phyloP scores from a whole-genome alignment of 2,888 invertebrate species.

The Brachyptera risi region DNA sequence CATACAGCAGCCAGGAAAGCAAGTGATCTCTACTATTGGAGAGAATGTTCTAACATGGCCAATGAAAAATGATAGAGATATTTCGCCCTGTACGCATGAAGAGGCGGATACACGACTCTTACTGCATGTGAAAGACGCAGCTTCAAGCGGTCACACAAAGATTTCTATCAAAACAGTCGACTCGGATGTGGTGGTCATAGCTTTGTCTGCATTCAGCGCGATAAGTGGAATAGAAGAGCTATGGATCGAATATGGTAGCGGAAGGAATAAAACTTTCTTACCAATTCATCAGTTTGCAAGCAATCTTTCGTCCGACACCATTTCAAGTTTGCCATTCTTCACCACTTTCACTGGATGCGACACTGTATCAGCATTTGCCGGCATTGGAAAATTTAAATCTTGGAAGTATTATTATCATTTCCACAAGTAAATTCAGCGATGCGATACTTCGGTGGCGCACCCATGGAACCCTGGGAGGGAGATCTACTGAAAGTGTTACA shows the following conservation, averaged over 20 bases:
- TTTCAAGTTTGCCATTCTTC: background rate
- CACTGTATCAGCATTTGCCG: constrained; percentile 10
- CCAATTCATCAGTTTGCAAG: background rate
- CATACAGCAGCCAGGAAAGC: background rate
- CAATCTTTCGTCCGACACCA: background rate
- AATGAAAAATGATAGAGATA: background rate
- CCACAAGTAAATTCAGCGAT: background rate
- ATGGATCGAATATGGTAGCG: constrained; percentile 19
- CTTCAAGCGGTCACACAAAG: constrained; percentile 1
- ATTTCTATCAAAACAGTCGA: constrained; percentile 12
- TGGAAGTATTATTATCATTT: constrained; percentile 8
- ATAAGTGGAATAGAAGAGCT: constrained; percentile 7
- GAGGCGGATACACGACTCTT: constrained; percentile 18
- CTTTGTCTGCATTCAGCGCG: background rate
- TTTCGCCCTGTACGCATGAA: constrained; percentile 12
- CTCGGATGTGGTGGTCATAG: constrained; percentile 18
- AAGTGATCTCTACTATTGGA: background rate
- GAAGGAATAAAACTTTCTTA: constrained; percentile 4
- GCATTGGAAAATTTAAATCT: constrained; percentile 16
- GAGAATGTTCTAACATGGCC: background rate
- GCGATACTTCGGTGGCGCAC: too few species aligned
- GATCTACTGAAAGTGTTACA: background rate
- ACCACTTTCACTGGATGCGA: constrained; percentile 15
- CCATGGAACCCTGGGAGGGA: background rate
- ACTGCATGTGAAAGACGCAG: constrained; percentile 17